Percentiles rank a stretch among this genome's conserved stretches.
Conservation (phyloP, 1,140 invertebrate species). For the Bombus cullumanus region DNA sequence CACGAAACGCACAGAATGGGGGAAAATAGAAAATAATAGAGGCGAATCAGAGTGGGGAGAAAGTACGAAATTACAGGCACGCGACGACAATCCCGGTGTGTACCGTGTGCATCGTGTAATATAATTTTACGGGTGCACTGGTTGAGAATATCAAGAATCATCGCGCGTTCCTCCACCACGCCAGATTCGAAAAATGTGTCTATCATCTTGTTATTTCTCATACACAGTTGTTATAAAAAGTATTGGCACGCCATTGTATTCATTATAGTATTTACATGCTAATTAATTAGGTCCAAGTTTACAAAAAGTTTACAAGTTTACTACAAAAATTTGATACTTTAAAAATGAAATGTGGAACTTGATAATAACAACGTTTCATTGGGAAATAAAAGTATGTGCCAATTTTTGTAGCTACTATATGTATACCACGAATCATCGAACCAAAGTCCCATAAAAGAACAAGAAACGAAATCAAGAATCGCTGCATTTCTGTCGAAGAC, state of each 20-base stretch:
- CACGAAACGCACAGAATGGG: neutral
- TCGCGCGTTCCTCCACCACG: neutral
- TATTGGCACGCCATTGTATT: too few relatives aligned
- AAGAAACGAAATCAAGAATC: neutral
- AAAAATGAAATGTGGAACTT: neutral
- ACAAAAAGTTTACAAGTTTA: too few relatives aligned
- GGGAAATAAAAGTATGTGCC: too few relatives aligned
- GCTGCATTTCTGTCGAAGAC: conserved; percentile 52
- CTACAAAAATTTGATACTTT: too few relatives aligned
- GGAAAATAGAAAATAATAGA: conserved; percentile 48
- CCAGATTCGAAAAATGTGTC: neutral
- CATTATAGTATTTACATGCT: too few relatives aligned
- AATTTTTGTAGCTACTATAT: too few relatives aligned
- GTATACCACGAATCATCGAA: too few relatives aligned
- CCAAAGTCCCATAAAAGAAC: neutral
- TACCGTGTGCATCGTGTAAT: conserved; percentile 12
- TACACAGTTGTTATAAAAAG: neutral
- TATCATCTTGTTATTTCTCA: neutral
- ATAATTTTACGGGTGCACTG: neutral
- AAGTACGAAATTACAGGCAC: conserved; percentile 38
- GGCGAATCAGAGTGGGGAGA: conserved; percentile 10
- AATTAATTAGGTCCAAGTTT: too few relatives aligned
- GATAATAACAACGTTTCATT: neutral
- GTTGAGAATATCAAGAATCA: neutral
- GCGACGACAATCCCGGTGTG: conserved; percentile 24